phyloP scores from a whole-genome alignment of 2,113 vertebrate genomes.

The Cygnus atratus region DNA sequence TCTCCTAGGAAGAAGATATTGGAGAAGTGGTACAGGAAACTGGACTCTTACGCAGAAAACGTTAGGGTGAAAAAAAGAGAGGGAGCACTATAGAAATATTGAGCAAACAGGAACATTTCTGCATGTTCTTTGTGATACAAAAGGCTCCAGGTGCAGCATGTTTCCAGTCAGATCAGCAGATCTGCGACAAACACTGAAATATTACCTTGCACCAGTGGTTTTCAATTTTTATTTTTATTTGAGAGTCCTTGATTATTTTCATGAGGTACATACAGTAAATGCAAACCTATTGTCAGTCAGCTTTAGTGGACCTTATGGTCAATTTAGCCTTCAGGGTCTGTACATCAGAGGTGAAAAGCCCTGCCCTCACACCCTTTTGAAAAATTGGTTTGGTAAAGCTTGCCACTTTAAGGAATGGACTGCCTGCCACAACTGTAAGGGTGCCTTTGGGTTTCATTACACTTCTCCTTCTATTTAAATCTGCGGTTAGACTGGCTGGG shows the following conservation, averaged over 20 bases:
- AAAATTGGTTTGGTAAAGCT: not conserved
- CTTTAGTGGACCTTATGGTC: not conserved
- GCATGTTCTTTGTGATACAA: not conserved
- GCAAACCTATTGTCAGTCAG: not conserved
- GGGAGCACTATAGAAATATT: rapidly evolving
- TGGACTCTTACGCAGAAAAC: not conserved
- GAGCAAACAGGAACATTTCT: not conserved
- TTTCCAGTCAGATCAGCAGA: not conserved
- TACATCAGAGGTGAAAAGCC: not conserved
- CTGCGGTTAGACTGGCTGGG: not conserved
- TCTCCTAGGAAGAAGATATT: not conserved
- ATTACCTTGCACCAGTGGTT: not conserved
- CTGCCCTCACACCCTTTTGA: not conserved
- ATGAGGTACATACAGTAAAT: not conserved
- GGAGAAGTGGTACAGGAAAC: not conserved
- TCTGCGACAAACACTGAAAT: not conserved
- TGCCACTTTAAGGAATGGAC: not conserved
- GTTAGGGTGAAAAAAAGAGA: not conserved
- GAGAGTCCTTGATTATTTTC: not conserved
- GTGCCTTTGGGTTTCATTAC: not conserved
- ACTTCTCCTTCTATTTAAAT: not conserved
- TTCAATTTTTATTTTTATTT: not conserved
- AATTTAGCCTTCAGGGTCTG: not conserved
- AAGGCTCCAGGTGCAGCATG: not conserved
- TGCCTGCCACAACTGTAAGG: not conserved